phyloP scores from a whole-genome alignment of 2,113 vertebrate species.

The Alethe diademata region DNA sequence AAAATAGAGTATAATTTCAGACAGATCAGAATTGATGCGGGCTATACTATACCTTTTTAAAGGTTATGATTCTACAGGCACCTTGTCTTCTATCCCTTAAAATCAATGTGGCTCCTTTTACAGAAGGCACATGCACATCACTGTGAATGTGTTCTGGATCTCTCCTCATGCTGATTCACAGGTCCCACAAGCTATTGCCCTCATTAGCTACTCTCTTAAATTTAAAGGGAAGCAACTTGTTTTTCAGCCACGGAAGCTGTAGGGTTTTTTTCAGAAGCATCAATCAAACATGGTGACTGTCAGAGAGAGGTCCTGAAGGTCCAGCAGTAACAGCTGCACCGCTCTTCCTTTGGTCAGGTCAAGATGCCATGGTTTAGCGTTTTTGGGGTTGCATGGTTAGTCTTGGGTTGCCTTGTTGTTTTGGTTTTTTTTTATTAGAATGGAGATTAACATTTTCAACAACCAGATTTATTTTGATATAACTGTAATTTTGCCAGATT shows the following conservation, averaged over 20 bases:
- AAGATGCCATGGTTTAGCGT: not conserved
- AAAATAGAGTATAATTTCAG: not conserved
- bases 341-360: not conserved
- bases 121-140: not conserved
- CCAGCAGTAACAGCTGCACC: not conserved
- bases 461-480: not conserved
- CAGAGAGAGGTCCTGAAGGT: not conserved
- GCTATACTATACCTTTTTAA: not conserved
- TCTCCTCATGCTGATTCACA: not conserved
- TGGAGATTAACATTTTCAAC: not conserved
- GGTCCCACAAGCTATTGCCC: not conserved
- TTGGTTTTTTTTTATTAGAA: not conserved
- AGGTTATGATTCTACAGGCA: not conserved
- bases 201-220: not conserved
- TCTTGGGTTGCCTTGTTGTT: not conserved
- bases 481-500: not conserved
- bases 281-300: not conserved
- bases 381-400: rapidly evolving
- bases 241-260: not conserved
- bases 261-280: not conserved
- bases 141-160: not conserved
- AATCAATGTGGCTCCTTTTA: not conserved
- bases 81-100: not conserved
- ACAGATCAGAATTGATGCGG: not conserved
- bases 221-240: not conserved